Percentiles rank a stretch among this genome's conserved stretches.
Evolutionary conservation across 2,797 vertebrate species (phyloP).

Genomic region (Enteromius fasciolatus): DNA sequence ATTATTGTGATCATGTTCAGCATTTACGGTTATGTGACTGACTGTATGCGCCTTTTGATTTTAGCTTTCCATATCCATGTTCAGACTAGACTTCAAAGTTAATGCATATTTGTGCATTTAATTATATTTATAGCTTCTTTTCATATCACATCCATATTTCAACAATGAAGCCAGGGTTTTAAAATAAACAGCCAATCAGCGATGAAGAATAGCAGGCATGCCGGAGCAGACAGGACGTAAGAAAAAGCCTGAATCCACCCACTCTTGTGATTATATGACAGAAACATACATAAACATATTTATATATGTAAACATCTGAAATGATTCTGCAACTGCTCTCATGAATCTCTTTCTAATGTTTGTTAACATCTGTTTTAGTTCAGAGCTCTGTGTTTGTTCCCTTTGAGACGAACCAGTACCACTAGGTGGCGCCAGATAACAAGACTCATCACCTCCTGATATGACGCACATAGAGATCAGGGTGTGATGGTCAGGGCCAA

Average conservation of each 20-base stretch:
- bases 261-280: constrained; percentile 1
- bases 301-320: constrained; percentile 3
- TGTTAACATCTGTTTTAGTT: not conserved
- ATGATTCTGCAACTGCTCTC: not conserved
- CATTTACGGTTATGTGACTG: not conserved
- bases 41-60: not conserved
- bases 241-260: not conserved
- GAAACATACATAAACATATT: not conserved
- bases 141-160: not conserved
- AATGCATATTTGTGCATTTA: not conserved
- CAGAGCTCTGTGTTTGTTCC: not conserved
- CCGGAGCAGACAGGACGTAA: not conserved
- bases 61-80: not conserved
- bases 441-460: not conserved
- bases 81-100: not conserved
- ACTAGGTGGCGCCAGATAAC: constrained; percentile 55
- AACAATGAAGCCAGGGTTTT: constrained; percentile 5
- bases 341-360: constrained; percentile 4
- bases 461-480: not conserved
- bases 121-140: constrained; percentile 21
- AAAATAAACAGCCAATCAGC: constrained; percentile 24
- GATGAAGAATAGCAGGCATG: not conserved
- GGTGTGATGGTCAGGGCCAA: constrained; percentile 23
- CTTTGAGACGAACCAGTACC: not conserved
- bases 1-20: not conserved